These are phyloP conservation scores for Lophura nycthemera DNA, from an alignment of 2,113 vertebrate species.

Conservation along the genomic window DNA sequence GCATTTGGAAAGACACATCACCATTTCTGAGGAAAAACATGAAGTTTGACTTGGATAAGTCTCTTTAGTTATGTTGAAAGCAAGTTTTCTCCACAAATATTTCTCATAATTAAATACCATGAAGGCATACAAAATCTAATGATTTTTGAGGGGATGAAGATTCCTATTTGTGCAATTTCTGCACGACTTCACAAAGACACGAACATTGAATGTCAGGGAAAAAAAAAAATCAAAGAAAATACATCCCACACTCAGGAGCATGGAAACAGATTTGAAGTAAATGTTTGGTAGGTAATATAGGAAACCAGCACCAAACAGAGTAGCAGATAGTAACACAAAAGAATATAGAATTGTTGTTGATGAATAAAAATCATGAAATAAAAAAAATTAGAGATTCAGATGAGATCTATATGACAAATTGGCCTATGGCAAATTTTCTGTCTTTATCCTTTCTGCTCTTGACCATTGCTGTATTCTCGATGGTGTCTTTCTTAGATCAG, in stretches of 20 bases:
- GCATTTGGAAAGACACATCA: background rate
- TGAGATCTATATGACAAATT: background rate
- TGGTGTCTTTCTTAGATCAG: background rate
- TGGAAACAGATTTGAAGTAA: background rate
- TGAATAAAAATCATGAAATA: background rate
- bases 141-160: background rate
- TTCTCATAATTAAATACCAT: background rate
- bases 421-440: background rate
- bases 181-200: background rate
- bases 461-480: background rate
- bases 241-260: background rate
- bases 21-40: conserved; percentile 12
- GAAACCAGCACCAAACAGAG: background rate
- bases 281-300: background rate
- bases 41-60: background rate
- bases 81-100: background rate
- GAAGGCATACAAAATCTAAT: background rate
- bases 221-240: background rate
- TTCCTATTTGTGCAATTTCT: background rate
- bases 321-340: background rate
- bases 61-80: background rate
- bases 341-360: background rate
- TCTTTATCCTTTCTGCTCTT: background rate
- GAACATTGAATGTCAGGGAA: background rate
- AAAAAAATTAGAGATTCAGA: background rate